Evolutionary conservation across 2,888 invertebrate genomes (phyloP), one percentile per base, ranked within the genome.

Genomic region (Halocaridina rubra): DNA sequence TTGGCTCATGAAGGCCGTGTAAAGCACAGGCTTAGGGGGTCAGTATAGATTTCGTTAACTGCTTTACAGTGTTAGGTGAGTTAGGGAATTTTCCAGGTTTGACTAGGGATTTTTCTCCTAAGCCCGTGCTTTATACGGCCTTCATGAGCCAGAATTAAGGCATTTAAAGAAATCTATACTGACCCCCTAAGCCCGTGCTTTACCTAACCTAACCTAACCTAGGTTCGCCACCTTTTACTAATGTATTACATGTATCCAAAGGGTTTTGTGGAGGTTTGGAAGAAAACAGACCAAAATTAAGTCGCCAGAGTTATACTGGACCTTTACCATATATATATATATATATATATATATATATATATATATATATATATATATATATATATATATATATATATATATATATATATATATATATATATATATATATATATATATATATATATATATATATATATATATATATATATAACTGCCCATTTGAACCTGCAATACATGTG

Each of bases 341-440:
- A 16, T 19, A 32, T 24, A 71, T 3, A 13, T 16, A 4, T 71
- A 3, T 71, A 16, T n/a, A n/a, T 19, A 3, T n/a, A 32, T 7
- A 13, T 19, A 13, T n/a, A 13, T 5, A 19, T 29, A 19, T 5
- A 19, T 27, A 19, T 64, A 19, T 22, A 16, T 32, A 13, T 71
- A 3, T 32, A 13, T 71, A n/a, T 71, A 3, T 24, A n/a, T 53
- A 13, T 27, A 7, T 24, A 27, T 76, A 53, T 76, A 53, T 76
- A 53, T 76, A 53, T 76, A 53, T 76, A 27, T 75, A 19, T 46
- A 46, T 53, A 19, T 75, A 46, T 53, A 22, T 75, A 46, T 53
- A 22, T 22, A 27, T 75, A n/a, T 19, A 46, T 46, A 19, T 46
- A 10, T 8, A 33, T 75, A 33, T 39, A 10, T 46, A 13, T 75